phyloP scores from a whole-genome alignment of 2,888 invertebrate genomes.

The Sphecodes monilicornis region DNA sequence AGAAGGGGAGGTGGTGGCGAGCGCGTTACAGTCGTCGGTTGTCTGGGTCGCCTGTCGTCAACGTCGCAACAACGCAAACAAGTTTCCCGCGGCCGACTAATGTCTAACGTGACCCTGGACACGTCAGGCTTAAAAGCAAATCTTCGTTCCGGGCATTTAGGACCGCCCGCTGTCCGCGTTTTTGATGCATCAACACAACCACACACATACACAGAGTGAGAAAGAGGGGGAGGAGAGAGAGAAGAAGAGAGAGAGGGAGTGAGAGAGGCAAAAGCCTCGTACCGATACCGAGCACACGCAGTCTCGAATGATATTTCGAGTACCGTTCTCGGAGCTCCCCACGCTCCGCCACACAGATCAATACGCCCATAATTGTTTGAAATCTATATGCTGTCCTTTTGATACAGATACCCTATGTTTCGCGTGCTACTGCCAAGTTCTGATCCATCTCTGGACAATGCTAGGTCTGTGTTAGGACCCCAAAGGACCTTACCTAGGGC shows the following conservation, averaged over 20 bases:
- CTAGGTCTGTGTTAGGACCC: neutral
- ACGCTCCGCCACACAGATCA: slow-evolving; percentile 26
- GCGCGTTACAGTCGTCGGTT: slow-evolving; percentile 36
- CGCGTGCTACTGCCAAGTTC: neutral
- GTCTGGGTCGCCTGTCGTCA: slow-evolving; percentile 42
- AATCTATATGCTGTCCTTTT: slow-evolving; percentile 17
- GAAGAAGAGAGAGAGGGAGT: too few species aligned
- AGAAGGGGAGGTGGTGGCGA: neutral
- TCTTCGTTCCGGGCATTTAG: slow-evolving; percentile 46
- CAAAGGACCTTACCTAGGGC: neutral
- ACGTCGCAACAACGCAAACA: slow-evolving; percentile 57
- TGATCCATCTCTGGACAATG: neutral
- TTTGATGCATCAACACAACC: slow-evolving; percentile 22
- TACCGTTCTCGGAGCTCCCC: neutral
- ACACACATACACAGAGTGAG: too few species aligned
- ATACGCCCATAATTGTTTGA: slow-evolving; percentile 31
- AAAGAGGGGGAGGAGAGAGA: too few species aligned
- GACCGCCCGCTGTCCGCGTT: slow-evolving; percentile 20
- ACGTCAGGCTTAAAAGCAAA: slow-evolving; percentile 54
- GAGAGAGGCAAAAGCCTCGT: neutral
- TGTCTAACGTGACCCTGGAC: slow-evolving; percentile 42
- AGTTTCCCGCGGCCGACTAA: slow-evolving; percentile 50
- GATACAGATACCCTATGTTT: neutral
- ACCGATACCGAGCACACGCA: neutral
- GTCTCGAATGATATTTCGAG: slow-evolving; percentile 52